Base-by-base conservation (phyloP, 2,797 vertebrate species). In the Hippoglossus hippoglossus region DNA sequence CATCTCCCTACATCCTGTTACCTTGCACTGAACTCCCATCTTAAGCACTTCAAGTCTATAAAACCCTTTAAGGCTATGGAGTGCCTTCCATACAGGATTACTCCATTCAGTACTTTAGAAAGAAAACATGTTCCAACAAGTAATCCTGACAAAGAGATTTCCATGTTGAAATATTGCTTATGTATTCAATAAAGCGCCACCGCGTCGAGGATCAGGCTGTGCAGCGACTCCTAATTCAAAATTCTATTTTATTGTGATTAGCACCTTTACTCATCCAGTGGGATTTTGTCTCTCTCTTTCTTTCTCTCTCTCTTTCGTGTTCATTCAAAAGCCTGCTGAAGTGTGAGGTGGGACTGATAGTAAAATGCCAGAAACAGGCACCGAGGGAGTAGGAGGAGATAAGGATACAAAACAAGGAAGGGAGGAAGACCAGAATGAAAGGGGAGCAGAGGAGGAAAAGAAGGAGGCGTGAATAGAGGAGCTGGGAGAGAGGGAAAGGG, bases 61-160 rank as follows among this genome's bases (percentile, higher is more conserved):
- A 72, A 84, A 67, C 41, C 62, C 56, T 75, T 62, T 67, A 50
- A 78, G 53, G 55, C 53, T 51, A 46, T 21, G 11, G 34, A 47
- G 63, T 41, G 51, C 67, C n/a, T 21, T 79, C 79, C 25, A 50
- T 65, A n/a, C 46, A 63, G 67, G 79, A 87, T 87, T 84, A 80
- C 62, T 73, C 70, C 60, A 80, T 77, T 80, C 73, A 75, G 18
- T 55, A 63, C 67, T 72, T 67, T 44, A 44, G 50, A 75, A 78
- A 72, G 59, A 79, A 84, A 79, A 86, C 75, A 79, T 47, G 52
- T 65, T 79, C 86, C 39, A 53, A 82, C 49, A 74, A 79, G 75
- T 71, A 81, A 89, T 84, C 73, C 82, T 3, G 19, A 78, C 71
- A 76, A 80, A 83, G 67, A 73, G 54, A 41, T 39, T 75, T 62